Evolutionary conservation across 2,113 vertebrate genomes (phyloP).

Genomic region (Cephalopterus ornatus): DNA sequence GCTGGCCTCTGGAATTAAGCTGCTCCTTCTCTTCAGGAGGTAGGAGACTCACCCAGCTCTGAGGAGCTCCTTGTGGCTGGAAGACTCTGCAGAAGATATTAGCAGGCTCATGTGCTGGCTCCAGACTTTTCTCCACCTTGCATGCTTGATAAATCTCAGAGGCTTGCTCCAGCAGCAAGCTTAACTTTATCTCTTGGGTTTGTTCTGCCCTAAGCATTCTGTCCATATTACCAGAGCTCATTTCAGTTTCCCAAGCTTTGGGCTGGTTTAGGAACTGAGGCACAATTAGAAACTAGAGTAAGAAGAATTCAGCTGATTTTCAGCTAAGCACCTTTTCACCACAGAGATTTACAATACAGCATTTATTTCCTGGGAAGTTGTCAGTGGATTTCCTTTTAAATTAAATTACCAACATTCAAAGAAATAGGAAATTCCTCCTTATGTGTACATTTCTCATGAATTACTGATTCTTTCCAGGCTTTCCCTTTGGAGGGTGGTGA

Average conservation of each 20-base stretch:
- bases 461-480: constrained; percentile 41
- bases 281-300: background rate
- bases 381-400: constrained; percentile 35
- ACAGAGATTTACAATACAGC: constrained; percentile 1
- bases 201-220: constrained; percentile 13
- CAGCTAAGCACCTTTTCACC: constrained; percentile 19
- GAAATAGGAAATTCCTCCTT: constrained; percentile 23
- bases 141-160: background rate
- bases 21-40: background rate
- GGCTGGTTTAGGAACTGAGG: background rate
- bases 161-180: background rate
- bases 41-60: background rate
- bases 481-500: background rate
- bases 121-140: background rate
- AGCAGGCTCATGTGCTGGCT: background rate
- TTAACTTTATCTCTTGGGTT: constrained; percentile 12
- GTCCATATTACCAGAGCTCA: background rate
- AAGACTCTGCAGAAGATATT: background rate
- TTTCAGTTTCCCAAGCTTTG: background rate
- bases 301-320: constrained; percentile 17
- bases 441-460: background rate
- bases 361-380: constrained; percentile 25
- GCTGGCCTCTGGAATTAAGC: background rate
- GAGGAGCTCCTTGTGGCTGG: background rate
- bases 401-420: constrained; percentile 13